These are phyloP conservation scores for Hyphantria cunea DNA, from an alignment of 1,140 invertebrate species.

Conservation along the genomic window DNA sequence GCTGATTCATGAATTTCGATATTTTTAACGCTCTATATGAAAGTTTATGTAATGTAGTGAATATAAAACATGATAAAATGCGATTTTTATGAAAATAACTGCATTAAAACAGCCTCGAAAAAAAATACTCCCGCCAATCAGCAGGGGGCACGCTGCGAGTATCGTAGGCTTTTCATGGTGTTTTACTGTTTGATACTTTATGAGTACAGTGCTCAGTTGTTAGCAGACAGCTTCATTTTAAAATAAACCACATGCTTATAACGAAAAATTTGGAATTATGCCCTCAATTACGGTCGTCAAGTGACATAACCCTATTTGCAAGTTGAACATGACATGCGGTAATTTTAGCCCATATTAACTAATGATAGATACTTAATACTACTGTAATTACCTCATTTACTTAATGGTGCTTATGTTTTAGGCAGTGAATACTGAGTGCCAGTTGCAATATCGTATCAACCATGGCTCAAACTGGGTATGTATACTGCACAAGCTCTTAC, in stretches of 20 bases:
- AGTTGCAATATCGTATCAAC: slow-evolving; percentile 46
- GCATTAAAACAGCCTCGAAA: slow-evolving; percentile 52
- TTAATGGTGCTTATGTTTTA: slow-evolving; percentile 56
- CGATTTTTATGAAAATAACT: slow-evolving; percentile 33
- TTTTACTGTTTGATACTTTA: slow-evolving; percentile 40
- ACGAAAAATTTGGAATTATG: slow-evolving; percentile 50
- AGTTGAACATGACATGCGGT: slow-evolving; percentile 78
- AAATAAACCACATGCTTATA: slow-evolving; percentile 33
- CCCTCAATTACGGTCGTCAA: slow-evolving; percentile 68
- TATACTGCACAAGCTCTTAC: slow-evolving; percentile 45
- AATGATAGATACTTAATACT: slow-evolving; percentile 35
- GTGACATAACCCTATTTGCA: slow-evolving; percentile 80
- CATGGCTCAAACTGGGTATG: slow-evolving; percentile 76
- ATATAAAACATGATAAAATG: slow-evolving; percentile 42
- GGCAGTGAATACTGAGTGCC: slow-evolving; percentile 45
- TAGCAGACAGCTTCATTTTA: slow-evolving; percentile 33
- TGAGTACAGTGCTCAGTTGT: slow-evolving; percentile 31
- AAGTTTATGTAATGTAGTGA: slow-evolving; percentile 48
- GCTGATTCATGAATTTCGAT: slow-evolving; percentile 58
- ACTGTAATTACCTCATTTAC: slow-evolving; percentile 28
- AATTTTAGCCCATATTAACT: slow-evolving; percentile 60
- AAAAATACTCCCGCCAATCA: slow-evolving; percentile 75
- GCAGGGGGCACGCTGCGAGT: slow-evolving; percentile 72
- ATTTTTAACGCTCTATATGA: slow-evolving; percentile 45
- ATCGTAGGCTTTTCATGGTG: slow-evolving; percentile 39